Evolutionary conservation across 2,113 vertebrate genomes (phyloP), one percentile per base, ranked within the genome.

Genomic region (Oryzias woworae): DNA sequence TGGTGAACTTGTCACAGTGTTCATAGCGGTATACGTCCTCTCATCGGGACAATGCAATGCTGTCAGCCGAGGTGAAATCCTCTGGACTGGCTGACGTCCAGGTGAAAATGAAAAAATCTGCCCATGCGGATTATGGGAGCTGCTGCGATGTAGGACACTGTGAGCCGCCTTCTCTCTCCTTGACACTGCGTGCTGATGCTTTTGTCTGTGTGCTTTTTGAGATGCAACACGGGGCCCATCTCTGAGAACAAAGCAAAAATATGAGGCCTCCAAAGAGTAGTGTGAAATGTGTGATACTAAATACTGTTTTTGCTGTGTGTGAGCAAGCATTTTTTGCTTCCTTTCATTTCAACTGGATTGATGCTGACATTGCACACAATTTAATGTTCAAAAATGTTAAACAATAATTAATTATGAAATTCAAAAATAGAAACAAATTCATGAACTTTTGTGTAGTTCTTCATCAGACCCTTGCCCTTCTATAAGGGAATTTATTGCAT

Each of bases 91-190:
- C 84, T 74, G 59, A n/a, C 12, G 4, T 81, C 87, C 88, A 82
- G 68, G 66, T 85, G 82, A 69, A 85, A 88, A 90, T 82, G 69
- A 84, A 88, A 83, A 85, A 86, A 82, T 75, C 61, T 81, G 66
- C 67, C 71, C 42, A 28, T 69, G 82, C 15, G 70, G 79, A 87
- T 89, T 84, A 89, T 75, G 58, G 76, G 53, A 66, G 68, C 74
- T 45, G 73, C 72, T 66, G 58, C 54, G 73, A 86, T 86, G 75
- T 87, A 85, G 84, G 84, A 83, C 81, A 81, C 73, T 75, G 84
- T 60, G 82, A 84, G 81, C 58, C 51, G 53, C 65, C 80, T 71
- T 58, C 67, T 23, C 70, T 75, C 64, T 63, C 58, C 64, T 53
- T 73, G 4, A 18, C 5, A 12, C 61, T 76, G 75, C 57, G 46